Base-by-base conservation (phyloP, 2,888 invertebrate species). In the Coleophora flavipennella region DNA sequence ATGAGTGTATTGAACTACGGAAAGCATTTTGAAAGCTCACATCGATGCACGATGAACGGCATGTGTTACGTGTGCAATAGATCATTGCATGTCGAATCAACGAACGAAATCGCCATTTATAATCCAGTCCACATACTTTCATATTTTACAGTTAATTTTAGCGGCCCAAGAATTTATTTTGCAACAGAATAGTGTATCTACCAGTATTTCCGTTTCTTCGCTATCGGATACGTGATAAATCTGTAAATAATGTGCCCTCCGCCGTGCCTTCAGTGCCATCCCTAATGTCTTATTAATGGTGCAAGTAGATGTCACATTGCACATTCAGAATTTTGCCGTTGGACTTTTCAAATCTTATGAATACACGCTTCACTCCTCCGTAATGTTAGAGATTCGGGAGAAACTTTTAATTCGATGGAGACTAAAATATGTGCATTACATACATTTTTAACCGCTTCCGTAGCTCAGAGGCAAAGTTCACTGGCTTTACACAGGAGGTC, bases 271-370 rank as follows among this genome's bases (percentile, higher is more conserved):
- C 62, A 60, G 62, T 57, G 59, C 61, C 67, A 62, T 61, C 65
- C 71, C 71, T 79, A 80, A 81, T 80, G 77, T 74, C 70, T 80
- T 80, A 77, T 75, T 83, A 79, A 83, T 80, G 79, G 76, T 67
- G 72, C 68, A 75, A 72, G 68, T 69, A 75, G 71, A 73, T 80
- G 76, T 78, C 74, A 77, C 76, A 70, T 71, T 73, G 74, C 72
- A 73, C 69, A 71, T 73, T 75, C 69, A 64, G 58, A 61, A 59
- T 62, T 43, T 31, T 70, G 55, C 54, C 57, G 56, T 63, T 63
- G 62, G 61, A 59, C 59, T 58, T 64, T 67, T 57, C 6, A 20
- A 49, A 51, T 46, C 48, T 51, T 51, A 63, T 59, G 47, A 48
- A 48, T 52, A 51, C 46, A 46, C 44, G 40, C 50, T 53, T 49